Percentiles rank a stretch among this genome's conserved stretches.
These are phyloP conservation scores for Dinoponera quadriceps DNA, from an alignment of 1,140 invertebrate species.

Conservation along the genomic window DNA sequence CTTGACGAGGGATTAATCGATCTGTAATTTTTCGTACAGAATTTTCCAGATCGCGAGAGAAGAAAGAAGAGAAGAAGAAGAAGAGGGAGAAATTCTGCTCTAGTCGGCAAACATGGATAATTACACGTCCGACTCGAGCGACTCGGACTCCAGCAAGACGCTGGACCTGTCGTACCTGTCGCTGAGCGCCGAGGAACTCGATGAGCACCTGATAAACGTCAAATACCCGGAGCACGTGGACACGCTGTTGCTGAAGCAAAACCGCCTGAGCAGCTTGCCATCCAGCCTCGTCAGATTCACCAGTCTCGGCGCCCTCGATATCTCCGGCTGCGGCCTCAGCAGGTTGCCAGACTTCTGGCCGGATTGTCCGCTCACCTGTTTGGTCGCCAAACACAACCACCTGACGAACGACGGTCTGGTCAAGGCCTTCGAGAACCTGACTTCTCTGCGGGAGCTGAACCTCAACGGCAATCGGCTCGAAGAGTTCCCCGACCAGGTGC, in stretches of 20 bases:
- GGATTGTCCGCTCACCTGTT: slow-evolving; percentile 90
- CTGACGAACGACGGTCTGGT: slow-evolving; percentile 93
- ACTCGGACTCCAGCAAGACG: slow-evolving; percentile 90
- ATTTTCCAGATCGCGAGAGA: background rate
- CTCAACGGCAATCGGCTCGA: slow-evolving; percentile 95
- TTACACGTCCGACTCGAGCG: slow-evolving; percentile 93
- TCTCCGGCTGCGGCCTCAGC: slow-evolving; percentile 94
- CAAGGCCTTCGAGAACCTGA: slow-evolving; percentile 90
- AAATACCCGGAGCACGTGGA: slow-evolving; percentile 88
- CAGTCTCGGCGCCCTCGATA: slow-evolving; percentile 91
- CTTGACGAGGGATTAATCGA: no score
- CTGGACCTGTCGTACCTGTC: slow-evolving; percentile 90
- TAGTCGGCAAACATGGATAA: slow-evolving; percentile 87
- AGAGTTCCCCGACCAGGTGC: slow-evolving; percentile 94
- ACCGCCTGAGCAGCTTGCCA: slow-evolving; percentile 87
- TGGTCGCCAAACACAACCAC: slow-evolving; percentile 95
- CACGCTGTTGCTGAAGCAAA: slow-evolving; percentile 90
- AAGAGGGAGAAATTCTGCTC: background rate
- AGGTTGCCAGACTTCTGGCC: slow-evolving; percentile 91
- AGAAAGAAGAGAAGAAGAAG: background rate
- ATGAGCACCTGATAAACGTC: slow-evolving; percentile 87
- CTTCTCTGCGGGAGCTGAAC: slow-evolving; percentile 93
- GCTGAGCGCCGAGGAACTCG: slow-evolving; percentile 87
- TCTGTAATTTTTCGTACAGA: background rate
- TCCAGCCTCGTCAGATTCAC: slow-evolving; percentile 87